Conservation (phyloP, 1,140 invertebrate genomes). For the Trigoniulus corallinus region DNA sequence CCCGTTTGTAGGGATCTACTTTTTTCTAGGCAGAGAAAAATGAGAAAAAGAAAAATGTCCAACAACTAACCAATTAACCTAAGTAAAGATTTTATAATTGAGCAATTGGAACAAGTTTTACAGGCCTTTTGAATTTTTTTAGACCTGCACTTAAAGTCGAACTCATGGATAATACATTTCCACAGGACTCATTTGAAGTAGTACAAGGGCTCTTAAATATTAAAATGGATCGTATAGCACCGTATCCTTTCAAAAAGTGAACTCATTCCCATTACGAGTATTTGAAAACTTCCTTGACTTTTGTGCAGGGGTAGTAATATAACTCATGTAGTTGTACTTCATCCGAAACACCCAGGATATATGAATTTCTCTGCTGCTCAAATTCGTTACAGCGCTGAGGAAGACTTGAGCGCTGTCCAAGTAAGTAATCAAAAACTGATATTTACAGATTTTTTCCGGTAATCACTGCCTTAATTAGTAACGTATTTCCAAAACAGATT, state of each 20-base stretch:
- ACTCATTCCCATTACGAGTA: background rate
- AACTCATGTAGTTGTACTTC: conserved; percentile 79
- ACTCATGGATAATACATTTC: conserved; percentile 76
- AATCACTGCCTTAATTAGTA: background rate
- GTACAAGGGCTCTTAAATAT: conserved; percentile 69
- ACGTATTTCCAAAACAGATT: conserved; percentile 38
- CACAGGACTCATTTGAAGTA: conserved; percentile 68
- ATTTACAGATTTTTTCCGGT: background rate
- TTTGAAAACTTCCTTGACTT: conserved; percentile 1
- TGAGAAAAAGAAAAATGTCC: too few relatives aligned
- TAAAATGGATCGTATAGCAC: conserved; percentile 71
- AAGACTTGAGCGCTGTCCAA: conserved; percentile 41
- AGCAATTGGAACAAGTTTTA: background rate
- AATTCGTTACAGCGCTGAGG: conserved; percentile 68
- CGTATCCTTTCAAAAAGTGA: conserved; percentile 30
- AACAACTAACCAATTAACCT: too few relatives aligned
- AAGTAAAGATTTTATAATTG: background rate
- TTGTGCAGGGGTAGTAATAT: conserved; percentile 56
- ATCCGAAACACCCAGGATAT: conserved; percentile 76
- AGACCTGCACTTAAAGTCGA: conserved; percentile 75
- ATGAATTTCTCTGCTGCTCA: conserved; percentile 96
- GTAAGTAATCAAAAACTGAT: too few relatives aligned
- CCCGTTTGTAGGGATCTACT: too few relatives aligned
- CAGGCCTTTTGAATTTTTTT: conserved; percentile 10
- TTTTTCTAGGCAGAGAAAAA: too few relatives aligned